These are phyloP conservation scores for Anas flavirostris DNA, from an alignment of 2,797 vertebrate genomes.

Conservation along the genomic window DNA sequence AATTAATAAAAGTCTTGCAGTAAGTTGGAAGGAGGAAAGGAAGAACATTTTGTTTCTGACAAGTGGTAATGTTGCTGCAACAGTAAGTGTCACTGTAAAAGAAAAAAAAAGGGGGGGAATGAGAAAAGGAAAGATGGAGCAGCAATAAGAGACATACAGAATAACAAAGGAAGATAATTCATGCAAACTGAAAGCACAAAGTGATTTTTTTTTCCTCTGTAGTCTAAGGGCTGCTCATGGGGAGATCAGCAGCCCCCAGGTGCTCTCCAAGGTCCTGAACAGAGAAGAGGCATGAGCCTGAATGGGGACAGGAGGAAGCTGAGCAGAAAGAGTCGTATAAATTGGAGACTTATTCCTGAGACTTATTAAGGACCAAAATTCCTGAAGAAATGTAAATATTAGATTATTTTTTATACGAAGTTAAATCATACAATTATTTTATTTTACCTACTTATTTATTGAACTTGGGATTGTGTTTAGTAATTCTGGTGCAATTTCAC, in stretches of 20 bases:
- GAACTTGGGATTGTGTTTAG: not conserved
- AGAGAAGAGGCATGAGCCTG: rapidly evolving
- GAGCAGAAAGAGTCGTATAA: rapidly evolving
- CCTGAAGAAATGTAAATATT: rapidly evolving
- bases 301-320: not conserved
- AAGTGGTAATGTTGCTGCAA: not conserved
- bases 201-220: rapidly evolving
- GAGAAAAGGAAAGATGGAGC: no score
- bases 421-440: rapidly evolving
- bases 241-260: not conserved
- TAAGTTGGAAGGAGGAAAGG: not conserved
- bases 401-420: not conserved
- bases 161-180: rapidly evolving
- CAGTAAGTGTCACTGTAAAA: not conserved
- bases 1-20: not conserved
- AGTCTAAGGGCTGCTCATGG: rapidly evolving
- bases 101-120: not conserved
- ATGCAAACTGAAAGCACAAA: rapidly evolving
- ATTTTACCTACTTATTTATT: not conserved
- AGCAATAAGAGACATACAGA: rapidly evolving
- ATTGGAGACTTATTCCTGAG: not conserved
- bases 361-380: no score
- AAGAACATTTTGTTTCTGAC: not conserved
- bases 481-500: not conserved
- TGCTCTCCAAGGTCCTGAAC: slow-evolving; percentile 67